Evolutionary conservation across 2,888 invertebrate species (phyloP).

Genomic region (Anthophora plumipes): DNA sequence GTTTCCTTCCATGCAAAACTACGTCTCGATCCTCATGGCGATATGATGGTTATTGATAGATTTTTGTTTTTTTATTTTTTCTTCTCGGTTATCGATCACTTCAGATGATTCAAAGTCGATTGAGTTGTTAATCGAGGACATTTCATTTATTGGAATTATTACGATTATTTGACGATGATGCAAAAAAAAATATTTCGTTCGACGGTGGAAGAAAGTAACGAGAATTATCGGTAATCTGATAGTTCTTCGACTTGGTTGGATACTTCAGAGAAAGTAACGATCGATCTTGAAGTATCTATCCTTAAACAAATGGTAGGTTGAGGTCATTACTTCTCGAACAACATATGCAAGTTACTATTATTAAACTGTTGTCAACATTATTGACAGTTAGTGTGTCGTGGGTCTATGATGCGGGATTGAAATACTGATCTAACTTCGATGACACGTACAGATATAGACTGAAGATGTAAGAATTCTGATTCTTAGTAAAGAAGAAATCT

Average conservation of each 20-base stretch:
- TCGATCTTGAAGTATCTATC: not conserved
- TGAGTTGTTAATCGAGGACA: not conserved
- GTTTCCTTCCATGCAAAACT: slow-evolving; percentile 14
- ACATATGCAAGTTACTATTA: not conserved
- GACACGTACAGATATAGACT: not conserved
- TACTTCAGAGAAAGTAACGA: not conserved
- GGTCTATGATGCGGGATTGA: not conserved
- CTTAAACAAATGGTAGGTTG: not conserved
- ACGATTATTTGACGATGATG: too few species aligned
- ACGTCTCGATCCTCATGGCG: slow-evolving; percentile 11
- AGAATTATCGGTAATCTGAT: too few species aligned
- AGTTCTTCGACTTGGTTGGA: too few species aligned
- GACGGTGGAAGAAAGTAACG: not conserved
- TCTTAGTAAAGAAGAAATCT: too few species aligned
- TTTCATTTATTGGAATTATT: not conserved
- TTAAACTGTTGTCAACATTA: slow-evolving; percentile 3
- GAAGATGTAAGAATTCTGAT: not conserved
- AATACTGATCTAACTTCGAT: not conserved
- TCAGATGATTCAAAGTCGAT: slow-evolving; percentile 14
- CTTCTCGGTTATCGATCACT: not conserved
- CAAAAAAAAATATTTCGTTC: not conserved
- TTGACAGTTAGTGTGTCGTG: not conserved
- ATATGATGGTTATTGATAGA: slow-evolving; percentile 25
- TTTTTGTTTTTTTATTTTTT: not conserved
- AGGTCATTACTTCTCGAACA: slow-evolving; percentile 1